A percentile compares a stretch with the other conserved stretches of the same genome.
These are phyloP conservation scores for Thereva unica DNA, from an alignment of 2,888 invertebrate genomes.

Conservation along the genomic window DNA sequence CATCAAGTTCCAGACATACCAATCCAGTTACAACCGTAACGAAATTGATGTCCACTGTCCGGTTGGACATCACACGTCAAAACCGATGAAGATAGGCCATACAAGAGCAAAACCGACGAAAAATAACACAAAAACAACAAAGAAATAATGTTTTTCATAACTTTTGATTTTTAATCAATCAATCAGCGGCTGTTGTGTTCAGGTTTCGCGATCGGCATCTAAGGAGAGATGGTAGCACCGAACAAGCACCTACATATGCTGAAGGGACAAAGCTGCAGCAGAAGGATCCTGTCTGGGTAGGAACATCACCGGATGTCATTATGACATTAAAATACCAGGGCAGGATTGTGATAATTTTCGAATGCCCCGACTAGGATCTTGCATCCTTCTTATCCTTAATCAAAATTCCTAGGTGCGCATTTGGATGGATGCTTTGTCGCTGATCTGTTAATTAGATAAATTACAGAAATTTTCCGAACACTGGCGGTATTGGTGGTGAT, in stretches of 20 bases:
- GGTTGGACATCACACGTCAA: conserved; percentile 1
- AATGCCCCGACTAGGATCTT: conserved; percentile 9
- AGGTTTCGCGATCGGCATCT: too few relatives aligned
- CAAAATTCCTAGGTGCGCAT: conserved; percentile 40
- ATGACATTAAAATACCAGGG: conserved; percentile 40
- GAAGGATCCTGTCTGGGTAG: too few relatives aligned
- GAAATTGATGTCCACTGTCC: conserved; percentile 36
- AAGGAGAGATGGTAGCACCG: too few relatives aligned
- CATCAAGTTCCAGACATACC: conserved; percentile 38
- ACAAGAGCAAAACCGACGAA: conserved; percentile 12
- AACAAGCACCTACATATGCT: too few relatives aligned
- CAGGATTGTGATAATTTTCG: conserved; percentile 8
- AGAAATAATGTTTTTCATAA: conserved; percentile 38
- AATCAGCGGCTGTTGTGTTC: conserved; percentile 26
- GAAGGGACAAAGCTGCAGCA: too few relatives aligned
- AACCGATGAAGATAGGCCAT: not conserved
- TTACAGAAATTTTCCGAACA: conserved; percentile 41
- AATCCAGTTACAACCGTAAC: conserved; percentile 32
- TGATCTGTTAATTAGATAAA: conserved; percentile 43
- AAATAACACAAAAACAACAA: not conserved
- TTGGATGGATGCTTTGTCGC: conserved; percentile 29
- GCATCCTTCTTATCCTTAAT: conserved; percentile 20
- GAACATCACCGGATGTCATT: conserved; percentile 38
- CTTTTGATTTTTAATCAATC: conserved; percentile 30
- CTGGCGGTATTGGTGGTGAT: conserved; percentile 36